These are phyloP conservation scores for Julus scanicus DNA, from an alignment of 2,888 invertebrate genomes.

Conservation along the genomic window DNA sequence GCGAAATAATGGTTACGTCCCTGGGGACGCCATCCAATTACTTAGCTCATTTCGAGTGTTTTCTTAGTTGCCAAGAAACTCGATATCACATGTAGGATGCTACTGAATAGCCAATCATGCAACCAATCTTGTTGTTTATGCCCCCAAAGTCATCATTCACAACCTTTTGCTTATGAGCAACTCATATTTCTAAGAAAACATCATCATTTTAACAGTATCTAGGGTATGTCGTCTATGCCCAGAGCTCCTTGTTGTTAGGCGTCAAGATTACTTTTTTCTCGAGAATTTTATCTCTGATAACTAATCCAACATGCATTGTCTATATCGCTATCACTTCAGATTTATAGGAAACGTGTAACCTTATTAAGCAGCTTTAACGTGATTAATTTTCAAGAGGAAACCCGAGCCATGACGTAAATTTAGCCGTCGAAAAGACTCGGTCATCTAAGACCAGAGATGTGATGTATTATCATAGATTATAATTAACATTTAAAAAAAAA, in stretches of 20 bases:
- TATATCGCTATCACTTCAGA: not conserved
- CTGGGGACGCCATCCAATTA: slow-evolving; percentile 12
- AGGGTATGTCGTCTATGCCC: not conserved
- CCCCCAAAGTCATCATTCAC: slow-evolving; percentile 39
- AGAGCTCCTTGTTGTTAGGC: not conserved
- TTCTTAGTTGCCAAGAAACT: slow-evolving; percentile 29
- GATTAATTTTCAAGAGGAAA: not conserved
- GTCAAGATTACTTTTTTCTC: not conserved
- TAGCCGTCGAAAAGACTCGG: not conserved
- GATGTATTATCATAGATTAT: not conserved
- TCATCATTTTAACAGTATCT: slow-evolving; percentile 29
- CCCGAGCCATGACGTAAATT: not conserved
- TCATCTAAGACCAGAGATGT: not conserved
- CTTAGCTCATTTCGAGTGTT: slow-evolving; percentile 38
- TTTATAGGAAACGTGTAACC: slow-evolving; percentile 29
- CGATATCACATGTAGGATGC: not conserved
- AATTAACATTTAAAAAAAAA: not conserved
- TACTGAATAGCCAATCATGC: slow-evolving; percentile 36
- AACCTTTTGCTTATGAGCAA: slow-evolving; percentile 13
- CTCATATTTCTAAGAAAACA: slow-evolving; percentile 41
- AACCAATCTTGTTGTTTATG: slow-evolving; percentile 42
- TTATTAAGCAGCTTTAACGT: not conserved
- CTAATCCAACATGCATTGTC: not conserved
- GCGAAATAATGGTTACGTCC: slow-evolving; percentile 7
- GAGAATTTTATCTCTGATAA: not conserved